Evolutionary conservation across 2,797 vertebrate genomes (phyloP), one percentile per base, ranked within the genome.

Genomic region (Muscicapa striata): DNA sequence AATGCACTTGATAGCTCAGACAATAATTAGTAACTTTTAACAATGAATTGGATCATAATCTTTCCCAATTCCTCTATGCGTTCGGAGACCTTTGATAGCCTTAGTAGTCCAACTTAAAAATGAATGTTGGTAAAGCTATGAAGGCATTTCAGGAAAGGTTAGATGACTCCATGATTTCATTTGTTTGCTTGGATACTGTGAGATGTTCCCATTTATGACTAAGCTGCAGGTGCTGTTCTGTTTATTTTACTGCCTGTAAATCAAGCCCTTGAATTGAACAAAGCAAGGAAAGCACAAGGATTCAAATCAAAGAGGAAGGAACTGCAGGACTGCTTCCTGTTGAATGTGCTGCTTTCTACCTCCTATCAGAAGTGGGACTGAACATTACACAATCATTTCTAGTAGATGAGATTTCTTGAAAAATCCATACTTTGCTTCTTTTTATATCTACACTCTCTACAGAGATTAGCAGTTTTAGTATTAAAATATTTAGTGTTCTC

Each of bases 211-310:
- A 84, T 93, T 87, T 90, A 86, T 98, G 96, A 97, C 92, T 96
- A 96, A 97, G 79, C 22, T 75, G 94, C 97, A 98, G 98, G 97
- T 98, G 98, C 95, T 95, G 26, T 34, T 97, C 94, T 96, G 94
- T 97, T 98, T 98, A 95, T 97, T 97, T 95, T 95, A 84, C 74
- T 68, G 78, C 90, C 95, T 75, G 72, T 87, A 96, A 97, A 95
- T 87, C 86, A 97, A 97, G 91, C 51, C 96, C 97, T 97, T 96
- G 95, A 97, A 94, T 11, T 84, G 93, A 96, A 97, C 97, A 96
- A 96, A 96, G 95, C 84, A 96, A 98, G 97, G 98, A 98, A 98
- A 97, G 95, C 90, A 54, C 52, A 66, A 70, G 41, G 92, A 95
- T 94, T 94, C 78, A 67, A 93, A 84, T 90, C 93, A 62, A 46